These are phyloP conservation scores for Shinisaurus crocodilurus DNA, from an alignment of 2,113 vertebrate species.

Conservation along the genomic window DNA sequence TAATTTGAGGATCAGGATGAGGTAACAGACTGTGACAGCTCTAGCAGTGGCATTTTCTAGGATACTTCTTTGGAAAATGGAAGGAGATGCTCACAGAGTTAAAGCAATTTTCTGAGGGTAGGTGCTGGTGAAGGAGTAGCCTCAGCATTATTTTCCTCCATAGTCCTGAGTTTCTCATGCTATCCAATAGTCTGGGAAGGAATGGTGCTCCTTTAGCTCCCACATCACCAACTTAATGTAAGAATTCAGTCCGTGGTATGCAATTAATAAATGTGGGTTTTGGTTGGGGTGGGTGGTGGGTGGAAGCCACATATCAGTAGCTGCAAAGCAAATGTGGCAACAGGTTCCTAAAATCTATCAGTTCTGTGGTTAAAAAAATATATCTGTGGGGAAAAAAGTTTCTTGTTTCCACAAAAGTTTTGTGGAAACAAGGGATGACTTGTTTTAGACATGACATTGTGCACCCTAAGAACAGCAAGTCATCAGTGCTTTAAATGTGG, in stretches of 20 bases:
- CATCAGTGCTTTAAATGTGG: not conserved
- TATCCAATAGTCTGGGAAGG: not conserved
- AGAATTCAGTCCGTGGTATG: not conserved
- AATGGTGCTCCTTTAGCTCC: not conserved
- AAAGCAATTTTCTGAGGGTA: too few species aligned
- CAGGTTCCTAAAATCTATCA: not conserved
- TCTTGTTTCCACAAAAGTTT: too few species aligned
- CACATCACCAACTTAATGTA: not conserved
- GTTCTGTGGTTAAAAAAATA: too few species aligned
- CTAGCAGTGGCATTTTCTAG: not conserved
- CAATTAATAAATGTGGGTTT: not conserved
- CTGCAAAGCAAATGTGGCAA: not conserved
- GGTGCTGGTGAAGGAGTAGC: too few species aligned
- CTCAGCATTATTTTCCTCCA: too few species aligned
- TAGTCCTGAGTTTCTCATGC: too few species aligned
- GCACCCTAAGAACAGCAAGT: not conserved
- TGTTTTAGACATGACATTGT: not conserved
- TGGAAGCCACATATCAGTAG: not conserved
- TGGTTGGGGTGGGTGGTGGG: not conserved
- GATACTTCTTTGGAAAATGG: not conserved
- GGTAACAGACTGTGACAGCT: not conserved
- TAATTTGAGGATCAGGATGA: not conserved
- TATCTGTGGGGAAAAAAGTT: too few species aligned
- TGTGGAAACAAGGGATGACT: not conserved
- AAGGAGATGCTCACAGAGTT: not conserved